phyloP scores from a whole-genome alignment of 1,140 invertebrate species.

The Zaprionus vittiger region DNA sequence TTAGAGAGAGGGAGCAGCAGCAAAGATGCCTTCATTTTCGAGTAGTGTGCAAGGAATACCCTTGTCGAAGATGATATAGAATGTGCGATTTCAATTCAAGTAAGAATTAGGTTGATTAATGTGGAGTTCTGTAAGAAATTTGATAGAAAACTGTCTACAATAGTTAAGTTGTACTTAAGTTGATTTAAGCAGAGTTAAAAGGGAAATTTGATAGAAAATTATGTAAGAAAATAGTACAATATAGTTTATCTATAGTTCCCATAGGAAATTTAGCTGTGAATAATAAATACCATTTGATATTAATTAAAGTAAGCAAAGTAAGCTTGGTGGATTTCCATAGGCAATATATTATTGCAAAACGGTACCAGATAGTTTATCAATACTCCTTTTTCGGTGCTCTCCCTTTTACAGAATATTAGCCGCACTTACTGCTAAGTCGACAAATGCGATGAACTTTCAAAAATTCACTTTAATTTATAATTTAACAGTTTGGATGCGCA shows the following conservation, averaged over 20 bases:
- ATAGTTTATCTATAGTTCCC: too few species aligned
- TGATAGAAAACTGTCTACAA: rapidly evolving
- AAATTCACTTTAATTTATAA: constrained; percentile 82
- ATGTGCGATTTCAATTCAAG: too few species aligned
- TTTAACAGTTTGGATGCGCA: constrained; percentile 58
- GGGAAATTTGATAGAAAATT: too few species aligned
- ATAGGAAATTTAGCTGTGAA: too few species aligned
- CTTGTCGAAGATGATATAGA: background rate
- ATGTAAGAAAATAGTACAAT: too few species aligned
- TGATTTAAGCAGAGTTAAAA: too few species aligned
- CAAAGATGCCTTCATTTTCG: background rate
- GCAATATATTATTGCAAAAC: too few species aligned
- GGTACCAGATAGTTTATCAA: background rate
- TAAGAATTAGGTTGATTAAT: background rate
- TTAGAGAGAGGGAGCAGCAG: constrained; percentile 25
- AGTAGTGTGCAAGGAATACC: constrained; percentile 2
- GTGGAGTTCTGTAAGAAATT: too few species aligned
- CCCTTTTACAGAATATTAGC: constrained; percentile 8
- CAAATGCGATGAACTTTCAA: constrained; percentile 40
- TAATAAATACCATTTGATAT: too few species aligned
- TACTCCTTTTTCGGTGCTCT: background rate
- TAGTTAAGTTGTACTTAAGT: too few species aligned
- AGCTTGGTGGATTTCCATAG: too few species aligned
- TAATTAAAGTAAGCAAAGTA: too few species aligned
- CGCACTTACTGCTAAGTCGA: background rate